Evolutionary conservation across 2,113 vertebrate species (phyloP).

Genomic region (Eira barbara): DNA sequence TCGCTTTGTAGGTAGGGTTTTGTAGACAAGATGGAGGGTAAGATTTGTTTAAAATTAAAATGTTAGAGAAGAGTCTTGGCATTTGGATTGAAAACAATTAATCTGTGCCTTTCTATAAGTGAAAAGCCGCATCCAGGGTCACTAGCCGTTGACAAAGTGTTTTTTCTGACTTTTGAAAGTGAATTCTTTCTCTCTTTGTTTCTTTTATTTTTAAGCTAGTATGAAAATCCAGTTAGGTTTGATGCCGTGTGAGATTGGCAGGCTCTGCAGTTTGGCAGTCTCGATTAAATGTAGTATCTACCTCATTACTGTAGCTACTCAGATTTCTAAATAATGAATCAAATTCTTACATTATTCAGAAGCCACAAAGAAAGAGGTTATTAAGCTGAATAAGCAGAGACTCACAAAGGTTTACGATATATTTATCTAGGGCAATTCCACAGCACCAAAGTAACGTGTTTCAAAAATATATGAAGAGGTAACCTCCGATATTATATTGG

Average conservation of each 20-base stretch:
- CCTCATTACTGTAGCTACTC: conserved; percentile 5
- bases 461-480: background rate
- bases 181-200: background rate
- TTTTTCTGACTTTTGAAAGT: conserved; percentile 10
- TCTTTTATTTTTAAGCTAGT: background rate
- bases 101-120: background rate
- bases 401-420: conserved; percentile 2
- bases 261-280: background rate
- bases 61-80: background rate
- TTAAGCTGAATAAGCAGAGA: conserved; percentile 27
- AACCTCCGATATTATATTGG: background rate
- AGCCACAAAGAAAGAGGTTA: background rate
- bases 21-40: background rate
- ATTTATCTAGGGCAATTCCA: conserved; percentile 35
- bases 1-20: background rate
- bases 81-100: background rate
- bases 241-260: background rate
- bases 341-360: conserved; percentile 54
- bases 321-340: conserved; percentile 58
- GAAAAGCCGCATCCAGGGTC: background rate
- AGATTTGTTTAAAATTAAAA: background rate
- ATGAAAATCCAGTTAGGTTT: background rate
- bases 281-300: background rate
- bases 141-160: background rate
- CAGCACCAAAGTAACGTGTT: background rate